Conservation (phyloP, 2,888 invertebrate species). For the Carabus problematicus region DNA sequence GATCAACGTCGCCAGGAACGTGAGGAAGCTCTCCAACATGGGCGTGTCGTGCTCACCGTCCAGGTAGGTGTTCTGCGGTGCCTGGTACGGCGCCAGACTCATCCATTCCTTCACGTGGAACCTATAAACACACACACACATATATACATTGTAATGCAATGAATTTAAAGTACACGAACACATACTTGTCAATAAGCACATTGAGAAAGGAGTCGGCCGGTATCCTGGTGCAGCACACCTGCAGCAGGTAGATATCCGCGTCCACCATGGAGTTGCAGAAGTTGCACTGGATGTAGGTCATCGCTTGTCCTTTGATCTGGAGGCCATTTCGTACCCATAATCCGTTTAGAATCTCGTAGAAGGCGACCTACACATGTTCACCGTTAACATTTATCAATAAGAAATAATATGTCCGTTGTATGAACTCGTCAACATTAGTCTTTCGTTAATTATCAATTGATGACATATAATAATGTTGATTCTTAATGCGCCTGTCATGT, state of each 20-base stretch:
- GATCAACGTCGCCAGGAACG: slow-evolving; percentile 88
- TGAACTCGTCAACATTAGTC: too few relatives aligned
- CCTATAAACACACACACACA: slow-evolving; percentile 57
- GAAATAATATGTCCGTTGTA: too few relatives aligned
- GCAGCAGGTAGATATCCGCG: slow-evolving; percentile 93
- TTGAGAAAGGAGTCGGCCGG: slow-evolving; percentile 85
- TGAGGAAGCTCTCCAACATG: slow-evolving; percentile 93
- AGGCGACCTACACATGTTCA: slow-evolving; percentile 74
- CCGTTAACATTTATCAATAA: too few relatives aligned
- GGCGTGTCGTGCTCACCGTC: slow-evolving; percentile 84
- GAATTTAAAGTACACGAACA: neutral
- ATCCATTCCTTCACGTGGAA: slow-evolving; percentile 90
- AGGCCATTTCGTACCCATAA: slow-evolving; percentile 97
- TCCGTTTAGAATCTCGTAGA: slow-evolving; percentile 93
- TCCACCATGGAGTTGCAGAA: slow-evolving; percentile 99
- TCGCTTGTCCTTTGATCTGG: slow-evolving; percentile 98
- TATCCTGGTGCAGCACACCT: slow-evolving; percentile 89
- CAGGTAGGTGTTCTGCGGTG: slow-evolving; percentile 65
- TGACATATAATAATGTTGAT: too few relatives aligned
- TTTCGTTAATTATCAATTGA: too few relatives aligned
- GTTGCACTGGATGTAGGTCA: slow-evolving; percentile 98
- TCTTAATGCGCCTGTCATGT: too few relatives aligned
- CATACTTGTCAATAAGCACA: slow-evolving; percentile 84
- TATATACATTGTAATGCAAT: neutral
- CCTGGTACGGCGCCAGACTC: slow-evolving; percentile 74